phyloP scores from a whole-genome alignment of 2,888 invertebrate species.

The Lasioglossum marginatum region DNA sequence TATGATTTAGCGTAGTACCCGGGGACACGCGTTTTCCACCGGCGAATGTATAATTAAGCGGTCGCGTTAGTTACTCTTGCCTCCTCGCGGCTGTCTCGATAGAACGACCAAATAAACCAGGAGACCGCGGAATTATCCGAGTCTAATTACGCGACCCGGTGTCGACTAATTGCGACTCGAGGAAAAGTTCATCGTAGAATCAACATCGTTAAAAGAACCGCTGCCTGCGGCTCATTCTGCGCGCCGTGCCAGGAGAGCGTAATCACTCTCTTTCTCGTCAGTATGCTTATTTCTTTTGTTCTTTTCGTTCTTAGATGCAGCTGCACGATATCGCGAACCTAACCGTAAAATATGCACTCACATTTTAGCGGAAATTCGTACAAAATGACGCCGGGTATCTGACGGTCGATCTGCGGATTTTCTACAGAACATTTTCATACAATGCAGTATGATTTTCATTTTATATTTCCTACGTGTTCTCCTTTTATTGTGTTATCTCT shows the following conservation, averaged over 20 bases:
- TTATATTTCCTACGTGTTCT: background rate
- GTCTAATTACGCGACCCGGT: conserved; percentile 34
- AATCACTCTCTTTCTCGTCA: conserved; percentile 14
- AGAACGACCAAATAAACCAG: background rate
- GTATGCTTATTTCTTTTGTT: conserved; percentile 1
- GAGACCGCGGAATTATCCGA: conserved; percentile 1
- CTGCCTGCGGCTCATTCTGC: background rate
- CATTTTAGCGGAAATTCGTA: background rate
- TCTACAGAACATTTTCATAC: background rate
- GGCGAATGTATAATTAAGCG: conserved; percentile 10
- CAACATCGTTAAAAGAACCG: conserved; percentile 38
- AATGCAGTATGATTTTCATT: background rate
- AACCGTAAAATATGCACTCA: background rate
- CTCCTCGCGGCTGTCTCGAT: background rate
- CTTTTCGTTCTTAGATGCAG: background rate
- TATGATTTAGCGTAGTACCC: conserved; percentile 10
- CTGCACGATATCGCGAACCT: background rate
- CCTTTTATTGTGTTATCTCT: background rate
- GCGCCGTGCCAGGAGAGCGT: background rate
- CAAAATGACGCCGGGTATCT: background rate
- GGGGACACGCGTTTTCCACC: background rate
- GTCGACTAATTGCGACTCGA: conserved; percentile 37
- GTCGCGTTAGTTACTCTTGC: background rate
- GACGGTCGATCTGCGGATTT: background rate
- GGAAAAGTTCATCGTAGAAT: conserved; percentile 36